Percentiles rank a stretch among this genome's conserved stretches.
These are phyloP conservation scores for Cricetomys ansorgei DNA, from an alignment of 2,113 vertebrate species.

Conservation along the genomic window DNA sequence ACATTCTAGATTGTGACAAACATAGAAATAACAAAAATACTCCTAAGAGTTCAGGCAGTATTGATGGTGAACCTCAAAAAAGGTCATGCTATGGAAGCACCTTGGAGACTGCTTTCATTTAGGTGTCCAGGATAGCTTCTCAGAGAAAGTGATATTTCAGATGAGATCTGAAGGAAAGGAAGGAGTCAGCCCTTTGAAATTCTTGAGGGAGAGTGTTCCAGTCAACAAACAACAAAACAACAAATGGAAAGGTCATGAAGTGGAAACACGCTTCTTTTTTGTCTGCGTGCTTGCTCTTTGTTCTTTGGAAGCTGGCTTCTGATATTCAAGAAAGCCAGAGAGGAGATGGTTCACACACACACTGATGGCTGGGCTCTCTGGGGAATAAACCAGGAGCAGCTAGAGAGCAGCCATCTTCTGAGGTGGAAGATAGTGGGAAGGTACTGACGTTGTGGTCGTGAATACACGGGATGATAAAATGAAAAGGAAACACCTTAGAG, in stretches of 20 bases:
- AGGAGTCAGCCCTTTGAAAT: not conserved
- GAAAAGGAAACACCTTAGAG: not conserved
- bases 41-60: not conserved
- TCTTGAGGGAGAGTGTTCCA: not conserved
- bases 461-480: not conserved
- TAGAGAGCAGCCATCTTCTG: not conserved
- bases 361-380: not conserved
- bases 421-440: not conserved
- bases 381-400: not conserved
- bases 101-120: not conserved
- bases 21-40: not conserved
- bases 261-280: not conserved
- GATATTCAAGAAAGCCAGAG: not conserved
- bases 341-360: not conserved
- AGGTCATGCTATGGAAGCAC: not conserved
- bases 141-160: slow-evolving; percentile 3
- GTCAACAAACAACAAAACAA: not conserved
- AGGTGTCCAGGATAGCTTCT: not conserved
- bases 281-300: not conserved
- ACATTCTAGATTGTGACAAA: not conserved
- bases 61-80: not conserved
- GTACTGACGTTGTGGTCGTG: not conserved
- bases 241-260: slow-evolving; percentile 5
- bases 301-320: not conserved
- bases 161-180: not conserved